phyloP scores from a whole-genome alignment of 1,140 invertebrate species.

The Ceratosolen solmsi region DNA sequence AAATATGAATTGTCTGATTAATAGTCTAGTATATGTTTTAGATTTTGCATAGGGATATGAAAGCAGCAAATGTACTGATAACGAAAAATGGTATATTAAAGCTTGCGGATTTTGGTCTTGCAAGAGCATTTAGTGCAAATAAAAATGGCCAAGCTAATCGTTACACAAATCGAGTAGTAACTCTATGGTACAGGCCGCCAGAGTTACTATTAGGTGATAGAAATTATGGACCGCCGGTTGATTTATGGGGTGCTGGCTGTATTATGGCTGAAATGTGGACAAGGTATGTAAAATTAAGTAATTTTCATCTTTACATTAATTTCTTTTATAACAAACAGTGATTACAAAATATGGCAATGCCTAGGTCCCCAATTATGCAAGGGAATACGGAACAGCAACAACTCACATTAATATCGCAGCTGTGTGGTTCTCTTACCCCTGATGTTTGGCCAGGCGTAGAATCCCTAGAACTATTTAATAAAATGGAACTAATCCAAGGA shows the following conservation, averaged over 20 bases:
- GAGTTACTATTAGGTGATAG: conserved; percentile 91
- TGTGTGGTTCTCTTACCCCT: conserved; percentile 96
- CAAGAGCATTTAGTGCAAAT: conserved; percentile 91
- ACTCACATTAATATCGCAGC: conserved; percentile 93
- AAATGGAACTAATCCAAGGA: conserved; percentile 92
- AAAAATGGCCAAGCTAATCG: conserved; percentile 90
- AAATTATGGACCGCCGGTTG: conserved; percentile 97
- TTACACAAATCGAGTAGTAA: conserved; percentile 98
- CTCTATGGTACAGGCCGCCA: conserved; percentile 97
- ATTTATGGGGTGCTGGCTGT: conserved; percentile 98
- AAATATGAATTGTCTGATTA: neutral
- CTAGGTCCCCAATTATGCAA: conserved; percentile 85
- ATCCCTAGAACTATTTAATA: conserved; percentile 91
- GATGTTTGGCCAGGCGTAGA: conserved; percentile 97
- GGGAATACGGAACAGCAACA: conserved; percentile 98
- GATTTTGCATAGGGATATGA: conserved; percentile 97
- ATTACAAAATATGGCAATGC: neutral
- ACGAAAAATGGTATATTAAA: conserved; percentile 97
- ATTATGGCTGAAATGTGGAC: conserved; percentile 99
- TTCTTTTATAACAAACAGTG: conserved; percentile 4
- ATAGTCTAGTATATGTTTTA: conserved; percentile 59
- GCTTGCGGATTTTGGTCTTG: conserved; percentile 94
- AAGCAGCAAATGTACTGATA: conserved; percentile 98
- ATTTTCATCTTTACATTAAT: conserved; percentile 3
- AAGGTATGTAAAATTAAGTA: conserved; percentile 76